Base-by-base conservation (phyloP, 2,113 vertebrate genomes). In the Lates calcarifer region DNA sequence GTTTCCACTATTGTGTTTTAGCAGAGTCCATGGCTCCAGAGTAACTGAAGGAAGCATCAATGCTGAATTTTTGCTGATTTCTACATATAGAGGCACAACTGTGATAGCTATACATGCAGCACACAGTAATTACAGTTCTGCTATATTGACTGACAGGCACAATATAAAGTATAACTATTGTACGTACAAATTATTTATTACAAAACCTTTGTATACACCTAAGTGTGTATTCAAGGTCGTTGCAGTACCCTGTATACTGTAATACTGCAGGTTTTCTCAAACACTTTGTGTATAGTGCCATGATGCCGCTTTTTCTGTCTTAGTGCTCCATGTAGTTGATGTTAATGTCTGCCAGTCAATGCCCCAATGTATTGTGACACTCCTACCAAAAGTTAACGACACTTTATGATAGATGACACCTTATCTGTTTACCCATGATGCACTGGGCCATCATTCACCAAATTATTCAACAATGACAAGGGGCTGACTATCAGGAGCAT, bases 381-480 rank as follows among this genome's bases (percentile, higher is more conserved):
- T 41, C n/a, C 39, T 12, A 37, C 71, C 24, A 82, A 78, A 87
- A 74, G 77, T 83, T 84, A 89, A 83, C 83, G 85, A 84, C 72
- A 83, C 51, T 51, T 77, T 47, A 69, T 81, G 85, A 91, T 85
- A 47, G 75, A 91, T 91, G 83, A 79, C 67, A 29, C 80, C 81
- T 91, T 91, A 90, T 92, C 91, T 89, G 87, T 87, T 87, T 91
- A 82, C 83, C 88, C 84, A 86, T 66, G 85, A 91, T 80, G 89
- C 91, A 87, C 60, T 3, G 43, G 74, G 85, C 75, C 85, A 82
- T 89, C 81, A 77, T 49, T 87, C 85, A 87, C 18, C 65, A 68
- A 85, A 88, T 81, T 75, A 81, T 85, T 87, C 70, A 68, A 66
- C 65, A 45, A 62, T 72, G 84, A 85, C 83, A 86, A 82, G 72